Evolutionary conservation across 1,140 invertebrate species (phyloP), one percentile per base, ranked within the genome.

Genomic region (Micrasema longulum): DNA sequence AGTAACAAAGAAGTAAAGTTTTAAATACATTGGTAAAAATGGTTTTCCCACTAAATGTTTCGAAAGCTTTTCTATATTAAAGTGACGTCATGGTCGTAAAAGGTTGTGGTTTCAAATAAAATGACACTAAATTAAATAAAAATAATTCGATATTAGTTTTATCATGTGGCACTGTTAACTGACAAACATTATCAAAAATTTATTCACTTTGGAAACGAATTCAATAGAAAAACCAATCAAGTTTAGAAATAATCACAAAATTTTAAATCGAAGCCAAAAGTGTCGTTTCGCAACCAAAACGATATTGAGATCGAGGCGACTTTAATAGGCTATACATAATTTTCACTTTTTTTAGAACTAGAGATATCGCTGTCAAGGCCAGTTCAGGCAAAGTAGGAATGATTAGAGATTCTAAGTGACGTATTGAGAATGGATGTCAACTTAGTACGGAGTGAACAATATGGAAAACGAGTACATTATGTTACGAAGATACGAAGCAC

Each of bases 271-370:
- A 43, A 22, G 57, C 22, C 41, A 63, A 63, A 63, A 63, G 11
- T 63, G 5, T n/a, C 16, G 41, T 63, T 41, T 63, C 57, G 57
- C 22, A 63, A 63, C 41, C 22, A 9, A 43, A 63, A 63, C 36
- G 57, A 63, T 63, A 63, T 63, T 63, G 36, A 63, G 57, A 63
- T 63, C 57, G 57, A 63, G 57, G 57, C 38, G 41, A 63, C 36
- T n/a, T n/a, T n/a, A n/a, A 63, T 62, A 62, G 14, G 41, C 20
- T 43, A 12, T 5, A 23, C 36, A 22, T 45, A 12, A 63, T 63
- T 63, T 63, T 63, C 57, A 43, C 57, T 63, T 38, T 45, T 63
- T 57, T 63, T n/a, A 63, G n/a, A n/a, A n/a, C n/a, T n/a, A n/a
- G 36, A 63, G 57, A 43, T 63, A 63, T 63, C 57, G 57, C 57